Evolutionary conservation across 2,888 invertebrate genomes (phyloP), one percentile per base, ranked within the genome.

Genomic region (Chrysopilus asiliformis): DNA sequence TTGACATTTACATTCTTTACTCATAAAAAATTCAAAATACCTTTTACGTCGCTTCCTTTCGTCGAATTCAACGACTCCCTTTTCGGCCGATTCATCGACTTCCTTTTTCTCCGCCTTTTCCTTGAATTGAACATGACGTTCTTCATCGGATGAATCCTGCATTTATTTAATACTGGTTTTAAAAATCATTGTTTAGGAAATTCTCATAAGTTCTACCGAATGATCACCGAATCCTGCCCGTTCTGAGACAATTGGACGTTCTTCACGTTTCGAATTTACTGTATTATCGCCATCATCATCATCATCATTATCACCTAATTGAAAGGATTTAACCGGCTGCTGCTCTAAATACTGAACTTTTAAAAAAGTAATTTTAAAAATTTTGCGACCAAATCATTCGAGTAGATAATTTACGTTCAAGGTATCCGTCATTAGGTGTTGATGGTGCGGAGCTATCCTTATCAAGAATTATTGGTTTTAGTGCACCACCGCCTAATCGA

Each of bases 121-220:
- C 48, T 58, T 57, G 48, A 71, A 71, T 49, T 69, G 68, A 32
- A 71, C 71, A 45, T 66, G 67, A 46, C 66, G 64, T 37, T 57
- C 62, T 38, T 64, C 64, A 32, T 49, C 52, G 38, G 62, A 60
- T 30, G 59, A 58, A 31, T 63, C 62, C 52, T 53, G 20, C n/a
- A n/a, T n/a, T n/a, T n/a, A n/a, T n/a, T n/a, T n/a, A n/a, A n/a
- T n/a, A n/a, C n/a, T n/a, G n/a, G n/a, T n/a, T n/a, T n/a, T n/a
- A n/a, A n/a, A n/a, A n/a, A n/a, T n/a, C n/a, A n/a, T 29, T 28
- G 9, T 15, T 4, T 5, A 3, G 16, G 10, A 20, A 17, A 15
- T 18, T 24, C 29, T 12, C 25, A 12, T n/a, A 43, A 45, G 47
- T 48, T n/a, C n/a, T n/a, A 54, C 54, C 46, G 62, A 60, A 48